Percentiles rank a stretch among this genome's conserved stretches.
phyloP scores from a whole-genome alignment of 2,113 vertebrate genomes.

The Alexandromys fortis region DNA sequence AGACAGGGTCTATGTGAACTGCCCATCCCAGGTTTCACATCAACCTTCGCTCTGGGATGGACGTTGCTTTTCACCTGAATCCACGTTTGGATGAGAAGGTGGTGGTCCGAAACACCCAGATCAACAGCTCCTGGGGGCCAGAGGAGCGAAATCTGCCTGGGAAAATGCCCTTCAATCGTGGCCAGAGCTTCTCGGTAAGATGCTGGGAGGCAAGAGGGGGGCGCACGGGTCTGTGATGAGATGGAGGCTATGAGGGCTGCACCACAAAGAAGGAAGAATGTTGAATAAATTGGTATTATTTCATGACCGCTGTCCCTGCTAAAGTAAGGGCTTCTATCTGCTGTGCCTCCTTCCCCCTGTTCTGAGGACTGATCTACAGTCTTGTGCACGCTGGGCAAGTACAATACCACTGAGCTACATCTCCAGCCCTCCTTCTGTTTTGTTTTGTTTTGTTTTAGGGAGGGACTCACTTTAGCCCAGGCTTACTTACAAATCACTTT shows the following conservation, averaged over 20 bases:
- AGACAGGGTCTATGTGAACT: not conserved
- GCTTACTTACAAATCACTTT: not conserved
- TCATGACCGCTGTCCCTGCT: not conserved
- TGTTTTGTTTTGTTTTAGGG: not conserved
- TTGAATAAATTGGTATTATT: not conserved
- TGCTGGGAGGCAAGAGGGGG: accelerated
- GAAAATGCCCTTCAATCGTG: conserved; percentile 82
- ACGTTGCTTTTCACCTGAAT: conserved; percentile 87
- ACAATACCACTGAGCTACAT: not conserved
- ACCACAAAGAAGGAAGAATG: not conserved
- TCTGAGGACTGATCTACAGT: not conserved
- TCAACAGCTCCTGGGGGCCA: conserved; percentile 72
- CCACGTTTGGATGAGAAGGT: conserved; percentile 85
- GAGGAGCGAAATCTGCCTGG: conserved; percentile 81
- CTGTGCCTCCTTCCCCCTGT: not conserved
- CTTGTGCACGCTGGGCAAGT: not conserved
- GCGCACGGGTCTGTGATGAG: not conserved
- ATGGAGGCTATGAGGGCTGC: not conserved
- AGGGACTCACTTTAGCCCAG: not conserved
- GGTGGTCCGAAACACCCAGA: conserved; percentile 84
- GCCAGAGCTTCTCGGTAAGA: conserved; percentile 84
- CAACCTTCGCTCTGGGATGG: conserved; percentile 80
- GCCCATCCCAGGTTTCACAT: conserved; percentile 81
- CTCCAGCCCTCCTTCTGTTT: not conserved
- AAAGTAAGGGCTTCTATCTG: not conserved